A percentile compares a stretch with the other conserved stretches of the same genome.
Conservation (phyloP, 2,797 vertebrate species). For the Percopsis omiscomaycus region DNA sequence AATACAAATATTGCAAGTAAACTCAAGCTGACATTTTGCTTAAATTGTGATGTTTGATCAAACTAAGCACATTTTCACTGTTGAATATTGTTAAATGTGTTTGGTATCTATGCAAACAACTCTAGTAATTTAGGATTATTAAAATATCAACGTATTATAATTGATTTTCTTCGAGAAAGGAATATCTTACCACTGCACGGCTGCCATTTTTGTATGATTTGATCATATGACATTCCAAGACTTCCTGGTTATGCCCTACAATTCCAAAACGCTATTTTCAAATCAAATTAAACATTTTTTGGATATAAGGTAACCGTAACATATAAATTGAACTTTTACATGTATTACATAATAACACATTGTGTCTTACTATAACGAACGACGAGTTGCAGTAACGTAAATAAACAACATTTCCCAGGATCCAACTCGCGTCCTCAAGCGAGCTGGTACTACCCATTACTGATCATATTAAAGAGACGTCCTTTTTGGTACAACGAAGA, state of each 20-base stretch:
- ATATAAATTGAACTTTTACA: too few species aligned
- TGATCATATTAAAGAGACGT: too few species aligned
- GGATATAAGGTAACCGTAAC: not conserved
- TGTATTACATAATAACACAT: too few species aligned
- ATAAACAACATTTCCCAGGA: slow-evolving; percentile 57
- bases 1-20: too few species aligned
- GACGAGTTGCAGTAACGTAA: not conserved
- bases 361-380: not conserved
- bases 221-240: slow-evolving; percentile 70
- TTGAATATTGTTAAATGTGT: rapidly evolving
- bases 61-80: not conserved
- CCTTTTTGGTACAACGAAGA: not conserved
- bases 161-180: slow-evolving; percentile 26
- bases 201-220: slow-evolving; percentile 70
- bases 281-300: rapidly evolving
- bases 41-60: not conserved
- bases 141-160: not conserved
- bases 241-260: slow-evolving; percentile 53
- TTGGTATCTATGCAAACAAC: not conserved
- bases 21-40: slow-evolving; percentile 5
- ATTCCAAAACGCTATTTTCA: slow-evolving; percentile 8
- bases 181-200: slow-evolving; percentile 77
- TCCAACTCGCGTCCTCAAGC: not conserved
- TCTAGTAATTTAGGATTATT: not conserved
- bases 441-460: too few species aligned